Evolutionary conservation across 2,797 vertebrate species (phyloP).

Genomic region (Mus caroli): DNA sequence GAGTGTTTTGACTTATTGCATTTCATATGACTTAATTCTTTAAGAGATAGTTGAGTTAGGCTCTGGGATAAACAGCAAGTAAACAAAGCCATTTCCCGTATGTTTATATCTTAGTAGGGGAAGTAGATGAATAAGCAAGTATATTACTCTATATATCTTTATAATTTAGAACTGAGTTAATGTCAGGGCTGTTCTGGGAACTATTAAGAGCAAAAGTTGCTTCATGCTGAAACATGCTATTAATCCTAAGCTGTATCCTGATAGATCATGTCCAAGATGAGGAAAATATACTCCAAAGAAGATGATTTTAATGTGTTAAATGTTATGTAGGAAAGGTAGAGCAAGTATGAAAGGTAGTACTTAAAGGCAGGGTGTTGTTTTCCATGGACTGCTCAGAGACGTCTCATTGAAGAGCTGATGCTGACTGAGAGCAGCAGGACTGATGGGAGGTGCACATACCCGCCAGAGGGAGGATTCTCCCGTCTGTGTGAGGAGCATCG

Average conservation of each 20-base stretch:
- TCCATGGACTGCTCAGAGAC: neutral
- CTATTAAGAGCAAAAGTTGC: constrained; percentile 42
- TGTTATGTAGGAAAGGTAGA: neutral
- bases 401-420: neutral
- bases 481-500: neutral
- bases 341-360: neutral
- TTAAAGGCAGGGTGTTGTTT: neutral
- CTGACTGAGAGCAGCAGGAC: neutral
- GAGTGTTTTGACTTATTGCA: constrained; percentile 7
- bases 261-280: neutral
- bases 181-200: neutral
- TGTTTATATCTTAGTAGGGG: neutral
- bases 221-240: neutral
- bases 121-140: constrained; percentile 26
- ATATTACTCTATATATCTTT: constrained; percentile 25
- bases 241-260: neutral
- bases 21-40: constrained; percentile 22
- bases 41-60: constrained; percentile 49
- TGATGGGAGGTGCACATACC: neutral
- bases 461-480: neutral
- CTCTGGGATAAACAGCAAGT: neutral
- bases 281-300: neutral
- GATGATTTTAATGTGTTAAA: neutral
- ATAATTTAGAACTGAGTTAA: constrained; percentile 8
- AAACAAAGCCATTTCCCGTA: constrained; percentile 1